A percentile compares a stretch with the other conserved stretches of the same genome.
These are phyloP conservation scores for Nomada flava DNA, from an alignment of 2,888 invertebrate genomes.

Conservation along the genomic window DNA sequence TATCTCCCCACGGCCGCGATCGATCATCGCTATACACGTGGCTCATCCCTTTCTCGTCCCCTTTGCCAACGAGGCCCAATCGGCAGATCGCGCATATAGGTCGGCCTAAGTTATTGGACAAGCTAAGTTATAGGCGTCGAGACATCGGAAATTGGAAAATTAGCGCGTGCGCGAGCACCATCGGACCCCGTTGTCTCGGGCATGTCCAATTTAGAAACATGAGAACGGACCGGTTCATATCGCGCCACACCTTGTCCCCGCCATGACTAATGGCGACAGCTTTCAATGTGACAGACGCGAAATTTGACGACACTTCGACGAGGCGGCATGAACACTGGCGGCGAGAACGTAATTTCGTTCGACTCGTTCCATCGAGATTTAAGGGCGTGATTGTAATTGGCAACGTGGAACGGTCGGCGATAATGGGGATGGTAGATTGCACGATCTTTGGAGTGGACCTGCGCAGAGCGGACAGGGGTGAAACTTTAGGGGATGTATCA, in stretches of 20 bases:
- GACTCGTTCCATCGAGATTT: conserved; percentile 48
- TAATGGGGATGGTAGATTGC: conserved; percentile 13
- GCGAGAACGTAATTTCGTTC: conserved; percentile 43
- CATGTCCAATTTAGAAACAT: conserved; percentile 62
- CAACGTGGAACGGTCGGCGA: background rate
- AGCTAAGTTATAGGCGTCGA: conserved; percentile 48
- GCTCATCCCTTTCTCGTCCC: conserved; percentile 8
- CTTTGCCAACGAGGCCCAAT: background rate
- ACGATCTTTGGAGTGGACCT: background rate
- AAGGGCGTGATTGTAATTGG: conserved; percentile 47
- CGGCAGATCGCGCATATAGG: conserved; percentile 5
- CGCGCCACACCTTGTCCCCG: conserved; percentile 48
- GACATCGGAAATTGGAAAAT: conserved; percentile 67
- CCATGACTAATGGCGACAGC: conserved; percentile 61
- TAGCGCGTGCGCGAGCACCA: conserved; percentile 42
- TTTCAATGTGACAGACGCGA: conserved; percentile 40
- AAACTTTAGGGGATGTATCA: conserved; percentile 25
- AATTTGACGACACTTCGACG: conserved; percentile 46
- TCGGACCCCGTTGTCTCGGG: conserved; percentile 47
- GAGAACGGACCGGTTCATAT: conserved; percentile 50
- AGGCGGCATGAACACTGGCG: background rate
- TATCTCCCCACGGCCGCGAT: conserved; percentile 41
- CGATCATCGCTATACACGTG: conserved; percentile 26
- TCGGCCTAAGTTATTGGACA: conserved; percentile 48
- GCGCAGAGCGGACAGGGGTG: background rate